These are phyloP conservation scores for Mythimna loreyi DNA, from an alignment of 2,888 invertebrate species.

Conservation along the genomic window DNA sequence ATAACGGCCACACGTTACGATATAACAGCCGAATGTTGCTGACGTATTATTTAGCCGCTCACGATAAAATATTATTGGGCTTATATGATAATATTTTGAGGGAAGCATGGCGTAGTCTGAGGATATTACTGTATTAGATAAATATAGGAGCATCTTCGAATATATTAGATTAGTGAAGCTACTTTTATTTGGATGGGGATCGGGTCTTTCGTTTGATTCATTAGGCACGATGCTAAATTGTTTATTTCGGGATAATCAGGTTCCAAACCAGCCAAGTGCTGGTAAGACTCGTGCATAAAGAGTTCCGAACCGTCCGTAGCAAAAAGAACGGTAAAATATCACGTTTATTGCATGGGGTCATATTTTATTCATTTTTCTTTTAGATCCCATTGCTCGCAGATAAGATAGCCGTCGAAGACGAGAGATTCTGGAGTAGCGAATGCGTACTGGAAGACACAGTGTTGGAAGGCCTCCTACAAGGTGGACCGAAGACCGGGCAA, in stretches of 20 bases:
- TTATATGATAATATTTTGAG: slow-evolving; percentile 60
- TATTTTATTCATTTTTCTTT: too few relatives aligned
- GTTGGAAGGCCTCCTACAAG: too few relatives aligned
- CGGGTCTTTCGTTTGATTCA: slow-evolving; percentile 14
- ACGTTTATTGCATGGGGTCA: too few relatives aligned
- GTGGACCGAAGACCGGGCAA: too few relatives aligned
- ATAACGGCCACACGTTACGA: slow-evolving; percentile 48
- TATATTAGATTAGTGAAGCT: slow-evolving; percentile 37
- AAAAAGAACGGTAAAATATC: too few relatives aligned
- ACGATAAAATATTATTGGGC: slow-evolving; percentile 60
- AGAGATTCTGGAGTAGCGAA: too few relatives aligned
- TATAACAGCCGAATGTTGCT: slow-evolving; percentile 57
- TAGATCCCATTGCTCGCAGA: too few relatives aligned
- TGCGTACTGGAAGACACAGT: too few relatives aligned
- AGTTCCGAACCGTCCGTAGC: too few relatives aligned
- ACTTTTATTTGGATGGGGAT: slow-evolving; percentile 10
- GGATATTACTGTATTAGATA: slow-evolving; percentile 53
- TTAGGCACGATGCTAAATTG: background rate
- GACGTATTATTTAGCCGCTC: slow-evolving; percentile 51
- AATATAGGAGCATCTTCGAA: slow-evolving; percentile 41
- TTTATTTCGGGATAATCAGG: background rate
- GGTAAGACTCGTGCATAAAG: too few relatives aligned
- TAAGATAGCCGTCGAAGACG: too few relatives aligned
- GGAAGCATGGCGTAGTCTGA: slow-evolving; percentile 30
- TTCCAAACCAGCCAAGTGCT: too few relatives aligned